Evolutionary conservation across 2,797 vertebrate genomes (phyloP).

Genomic region (Xiphophorus birchmanni): DNA sequence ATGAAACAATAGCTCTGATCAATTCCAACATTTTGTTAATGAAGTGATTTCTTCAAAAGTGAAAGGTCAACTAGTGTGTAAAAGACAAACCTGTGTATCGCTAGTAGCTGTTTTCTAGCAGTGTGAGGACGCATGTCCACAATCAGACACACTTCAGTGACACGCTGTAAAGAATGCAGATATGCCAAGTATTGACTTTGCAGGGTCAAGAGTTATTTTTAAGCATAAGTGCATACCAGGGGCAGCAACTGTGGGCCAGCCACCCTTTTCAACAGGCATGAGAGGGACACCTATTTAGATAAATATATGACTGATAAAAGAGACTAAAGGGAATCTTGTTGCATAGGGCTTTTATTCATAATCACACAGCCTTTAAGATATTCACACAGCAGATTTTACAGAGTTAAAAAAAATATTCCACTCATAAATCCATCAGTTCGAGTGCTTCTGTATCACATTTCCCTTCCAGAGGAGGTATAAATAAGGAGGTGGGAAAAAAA

Average conservation of each 20-base stretch:
- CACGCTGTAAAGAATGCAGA: conserved; percentile 68
- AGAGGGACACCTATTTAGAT: conserved; percentile 7
- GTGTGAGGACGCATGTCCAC: conserved; percentile 3
- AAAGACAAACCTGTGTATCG: not conserved
- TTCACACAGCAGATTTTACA: conserved; percentile 48
- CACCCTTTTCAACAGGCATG: conserved; percentile 27
- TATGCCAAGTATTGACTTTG: conserved; percentile 73
- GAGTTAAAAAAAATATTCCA: conserved; percentile 31
- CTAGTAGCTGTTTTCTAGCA: not conserved
- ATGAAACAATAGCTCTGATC: not conserved
- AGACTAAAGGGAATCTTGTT: conserved; percentile 39
- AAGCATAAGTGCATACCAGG: conserved; percentile 72
- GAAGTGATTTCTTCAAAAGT: not conserved
- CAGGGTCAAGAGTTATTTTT: conserved; percentile 79
- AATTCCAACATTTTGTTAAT: not conserved
- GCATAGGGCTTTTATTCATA: conserved; percentile 82
- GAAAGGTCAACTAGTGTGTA: not conserved
- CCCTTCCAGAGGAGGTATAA: conserved; percentile 65
- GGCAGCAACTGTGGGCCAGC: conserved; percentile 72
- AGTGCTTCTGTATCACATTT: conserved; percentile 30
- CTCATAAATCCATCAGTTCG: conserved; percentile 12
- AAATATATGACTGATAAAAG: not conserved
- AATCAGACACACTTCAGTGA: conserved; percentile 41
- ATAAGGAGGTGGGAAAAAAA: conserved; percentile 37
- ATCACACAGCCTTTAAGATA: conserved; percentile 49